Evolutionary conservation across 2,113 vertebrate species (phyloP), one percentile per base, ranked within the genome.

Genomic region (Natator depressus): DNA sequence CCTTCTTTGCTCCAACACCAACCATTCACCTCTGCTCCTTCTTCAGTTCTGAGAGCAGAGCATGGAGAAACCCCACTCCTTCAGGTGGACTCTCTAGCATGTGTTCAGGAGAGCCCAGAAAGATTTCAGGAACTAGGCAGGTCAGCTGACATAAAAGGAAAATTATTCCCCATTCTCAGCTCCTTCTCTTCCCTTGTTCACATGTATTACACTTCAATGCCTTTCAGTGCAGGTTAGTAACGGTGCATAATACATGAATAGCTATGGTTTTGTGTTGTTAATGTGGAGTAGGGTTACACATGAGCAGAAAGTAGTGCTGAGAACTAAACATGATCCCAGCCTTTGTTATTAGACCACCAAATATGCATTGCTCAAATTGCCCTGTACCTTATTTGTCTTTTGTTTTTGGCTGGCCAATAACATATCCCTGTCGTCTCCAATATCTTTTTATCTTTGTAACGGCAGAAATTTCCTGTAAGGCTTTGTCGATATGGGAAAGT

Each of bases 171-270:
- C 38, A 46, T 35, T 46, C 65, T n/a, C 82, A 35, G 42, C 85
- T 89, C 47, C 82, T 80, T 51, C 54, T 55, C 46, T 65, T 90
- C 4, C 89, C 82, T 82, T 57, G 79, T 89, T 88, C 75, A 79
- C 90, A 75, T 51, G 82, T 91, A 78, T 53, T 84, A 93, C 95
- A 75, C 87, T 62, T 59, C 0, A 27, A 47, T 82, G 87, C 87
- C 83, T 95, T 91, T 93, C 95, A 88, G 8, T 14, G 65, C 91
- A 89, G 84, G 50, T 96, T 96, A 96, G 95, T 90, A 90, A 96
- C 49, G 90, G 54, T 93, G 79, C 82, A 96, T 97, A 90, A 96
- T 94, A n/a, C 20, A 96, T 91, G 82, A 96, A 91, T 91, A 89
- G 95, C 54, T 75, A 42, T 49, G 0, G 0, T 27, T 16, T 75